Evolutionary conservation across 2,797 vertebrate genomes (phyloP).

Genomic region (Pangasius krempfi): DNA sequence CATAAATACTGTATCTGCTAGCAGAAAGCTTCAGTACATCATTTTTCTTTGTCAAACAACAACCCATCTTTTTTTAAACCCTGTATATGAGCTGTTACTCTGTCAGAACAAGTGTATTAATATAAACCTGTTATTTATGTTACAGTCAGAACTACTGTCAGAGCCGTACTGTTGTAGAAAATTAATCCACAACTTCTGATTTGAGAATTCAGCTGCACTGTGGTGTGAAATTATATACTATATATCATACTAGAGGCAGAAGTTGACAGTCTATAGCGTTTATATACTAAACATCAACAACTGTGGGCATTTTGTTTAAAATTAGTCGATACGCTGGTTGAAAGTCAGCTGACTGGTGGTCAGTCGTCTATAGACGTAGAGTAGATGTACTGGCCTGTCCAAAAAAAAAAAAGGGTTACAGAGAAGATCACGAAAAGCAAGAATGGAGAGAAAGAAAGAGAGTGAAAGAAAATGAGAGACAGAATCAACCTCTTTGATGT

Average conservation of each 20-base stretch:
- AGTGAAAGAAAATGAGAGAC: conserved; percentile 28
- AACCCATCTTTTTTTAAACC: background rate
- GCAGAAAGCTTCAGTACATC: too few relatives aligned
- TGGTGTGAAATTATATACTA: too few relatives aligned
- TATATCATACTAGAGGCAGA: background rate
- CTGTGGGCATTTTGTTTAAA: background rate
- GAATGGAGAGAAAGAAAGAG: background rate
- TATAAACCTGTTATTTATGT: background rate
- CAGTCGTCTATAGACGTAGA: background rate
- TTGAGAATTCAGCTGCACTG: background rate
- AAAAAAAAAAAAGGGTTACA: too few relatives aligned
- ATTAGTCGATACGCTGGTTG: background rate
- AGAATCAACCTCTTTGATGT: conserved; percentile 49
- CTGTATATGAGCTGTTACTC: background rate
- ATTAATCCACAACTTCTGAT: background rate
- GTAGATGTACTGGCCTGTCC: background rate
- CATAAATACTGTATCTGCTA: background rate
- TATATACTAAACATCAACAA: background rate
- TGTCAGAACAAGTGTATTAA: background rate
- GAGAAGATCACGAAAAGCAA: background rate
- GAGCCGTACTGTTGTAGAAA: background rate
- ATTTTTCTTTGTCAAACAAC: background rate
- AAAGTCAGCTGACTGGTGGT: background rate
- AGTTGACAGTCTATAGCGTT: too few relatives aligned
- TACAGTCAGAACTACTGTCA: too few relatives aligned